Evolutionary conservation across 2,888 invertebrate species (phyloP).

Genomic region (Polydrusus cervinus): DNA sequence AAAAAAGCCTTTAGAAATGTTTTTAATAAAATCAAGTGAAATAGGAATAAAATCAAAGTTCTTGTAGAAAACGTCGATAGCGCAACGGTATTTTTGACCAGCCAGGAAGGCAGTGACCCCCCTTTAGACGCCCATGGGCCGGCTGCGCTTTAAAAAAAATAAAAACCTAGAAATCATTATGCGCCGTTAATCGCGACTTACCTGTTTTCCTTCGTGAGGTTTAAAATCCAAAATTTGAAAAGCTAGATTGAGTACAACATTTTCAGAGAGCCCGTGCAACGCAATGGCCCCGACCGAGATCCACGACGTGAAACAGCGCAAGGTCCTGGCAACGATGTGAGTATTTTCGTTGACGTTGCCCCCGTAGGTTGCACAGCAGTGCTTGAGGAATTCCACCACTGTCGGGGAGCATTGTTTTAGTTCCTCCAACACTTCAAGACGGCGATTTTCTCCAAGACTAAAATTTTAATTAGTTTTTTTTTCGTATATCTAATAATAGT

Average conservation of each 20-base stretch:
- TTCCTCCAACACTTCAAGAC: constrained; percentile 88
- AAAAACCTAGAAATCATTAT: too few relatives aligned
- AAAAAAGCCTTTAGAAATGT: too few relatives aligned
- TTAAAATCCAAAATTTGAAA: constrained; percentile 77
- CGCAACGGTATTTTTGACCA: too few relatives aligned
- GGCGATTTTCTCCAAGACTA: constrained; percentile 90
- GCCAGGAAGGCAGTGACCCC: too few relatives aligned
- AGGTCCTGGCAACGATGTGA: constrained; percentile 81
- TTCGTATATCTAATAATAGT: too few relatives aligned
- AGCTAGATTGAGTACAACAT: constrained; percentile 82
- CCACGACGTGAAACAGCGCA: constrained; percentile 95
- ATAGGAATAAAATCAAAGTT: too few relatives aligned
- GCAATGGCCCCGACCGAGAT: constrained; percentile 88
- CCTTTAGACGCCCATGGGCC: too few relatives aligned
- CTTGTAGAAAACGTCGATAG: too few relatives aligned
- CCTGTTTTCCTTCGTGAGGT: constrained; percentile 63
- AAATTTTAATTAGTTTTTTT: constrained; percentile 17
- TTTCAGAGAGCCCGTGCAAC: constrained; percentile 82
- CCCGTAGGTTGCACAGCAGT: constrained; percentile 80
- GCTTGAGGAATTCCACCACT: constrained; percentile 86
- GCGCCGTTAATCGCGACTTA: not conserved
- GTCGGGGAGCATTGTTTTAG: constrained; percentile 83
- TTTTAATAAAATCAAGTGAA: too few relatives aligned
- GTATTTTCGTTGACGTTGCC: constrained; percentile 80
- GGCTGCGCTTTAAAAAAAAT: too few relatives aligned